Percentiles rank a stretch among this genome's conserved stretches.
Conservation (phyloP, 2,113 vertebrate species). For the Proterorhinus semilunaris region DNA sequence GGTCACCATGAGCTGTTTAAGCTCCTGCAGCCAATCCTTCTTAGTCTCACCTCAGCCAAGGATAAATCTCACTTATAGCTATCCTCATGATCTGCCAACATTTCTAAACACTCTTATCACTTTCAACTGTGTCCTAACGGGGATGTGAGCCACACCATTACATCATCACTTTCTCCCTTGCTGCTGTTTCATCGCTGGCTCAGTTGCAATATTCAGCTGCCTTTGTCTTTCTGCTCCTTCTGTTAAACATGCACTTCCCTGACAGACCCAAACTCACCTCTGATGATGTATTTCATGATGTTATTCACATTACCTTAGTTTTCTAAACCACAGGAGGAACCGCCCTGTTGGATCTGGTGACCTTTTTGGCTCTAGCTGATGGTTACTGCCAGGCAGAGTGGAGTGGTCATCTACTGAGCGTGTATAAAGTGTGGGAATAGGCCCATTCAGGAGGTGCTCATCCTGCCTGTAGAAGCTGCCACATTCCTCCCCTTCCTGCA, state of each 20-base stretch:
- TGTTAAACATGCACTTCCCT: slow-evolving; percentile 49
- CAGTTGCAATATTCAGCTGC: slow-evolving; percentile 26
- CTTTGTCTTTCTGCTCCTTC: slow-evolving; percentile 24
- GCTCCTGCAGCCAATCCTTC: slow-evolving; percentile 53
- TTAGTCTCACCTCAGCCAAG: slow-evolving; percentile 55
- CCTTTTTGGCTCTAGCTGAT: slow-evolving; percentile 39
- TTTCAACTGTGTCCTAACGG: slow-evolving; percentile 62
- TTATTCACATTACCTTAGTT: slow-evolving; percentile 34
- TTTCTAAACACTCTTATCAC: slow-evolving; percentile 64
- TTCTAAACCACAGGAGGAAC: slow-evolving; percentile 16
- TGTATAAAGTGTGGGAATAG: slow-evolving; percentile 45
- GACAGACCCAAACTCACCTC: slow-evolving; percentile 47
- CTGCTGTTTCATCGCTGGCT: slow-evolving; percentile 22
- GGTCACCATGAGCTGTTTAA: slow-evolving; percentile 54
- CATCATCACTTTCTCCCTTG: slow-evolving; percentile 47
- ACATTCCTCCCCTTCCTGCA: slow-evolving; percentile 70
- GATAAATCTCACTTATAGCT: slow-evolving; percentile 72
- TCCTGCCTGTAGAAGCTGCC: slow-evolving; percentile 72
- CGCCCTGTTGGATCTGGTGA: slow-evolving; percentile 40
- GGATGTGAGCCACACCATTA: slow-evolving; percentile 55
- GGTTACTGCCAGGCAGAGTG: slow-evolving; percentile 52
- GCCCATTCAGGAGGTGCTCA: slow-evolving; percentile 69
- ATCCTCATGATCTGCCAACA: slow-evolving; percentile 58
- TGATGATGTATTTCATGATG: slow-evolving; percentile 45
- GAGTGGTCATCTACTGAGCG: slow-evolving; percentile 28